Conservation (phyloP, 2,113 vertebrate species). For the Chaenocephalus aceratus region DNA sequence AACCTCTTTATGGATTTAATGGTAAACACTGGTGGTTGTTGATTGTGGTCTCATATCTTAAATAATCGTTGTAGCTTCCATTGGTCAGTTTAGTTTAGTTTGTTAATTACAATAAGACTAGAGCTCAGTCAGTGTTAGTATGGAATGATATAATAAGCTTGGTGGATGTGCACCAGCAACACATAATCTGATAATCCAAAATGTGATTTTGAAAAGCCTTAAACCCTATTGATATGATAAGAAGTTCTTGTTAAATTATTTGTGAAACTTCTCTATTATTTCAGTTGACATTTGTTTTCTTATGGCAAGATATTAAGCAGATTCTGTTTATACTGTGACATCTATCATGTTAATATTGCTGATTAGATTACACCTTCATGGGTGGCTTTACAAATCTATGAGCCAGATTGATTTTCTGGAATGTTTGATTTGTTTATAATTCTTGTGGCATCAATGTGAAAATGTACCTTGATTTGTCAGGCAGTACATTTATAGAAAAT, state of each 20-base stretch:
- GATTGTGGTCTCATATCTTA: not conserved
- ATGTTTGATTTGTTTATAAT: not conserved
- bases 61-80: not conserved
- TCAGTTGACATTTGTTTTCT: not conserved
- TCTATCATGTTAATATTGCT: conserved; percentile 5
- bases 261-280: not conserved
- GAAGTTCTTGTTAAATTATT: not conserved
- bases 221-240: not conserved
- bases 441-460: not conserved
- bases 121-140: not conserved
- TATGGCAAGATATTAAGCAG: not conserved
- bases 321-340: conserved; percentile 24
- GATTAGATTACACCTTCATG: conserved; percentile 2
- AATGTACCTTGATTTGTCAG: not conserved
- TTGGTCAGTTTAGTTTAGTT: not conserved
- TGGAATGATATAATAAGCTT: not conserved
- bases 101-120: not conserved
- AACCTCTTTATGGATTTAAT: not conserved
- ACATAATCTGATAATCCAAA: not conserved
- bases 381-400: conserved; percentile 13
- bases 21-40: no score
- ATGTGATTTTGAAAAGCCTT: not conserved
- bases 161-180: not conserved
- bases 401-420: not conserved
- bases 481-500: not conserved